A percentile compares a stretch with the other conserved stretches of the same genome.
These are phyloP conservation scores for Corythaeola cristata DNA, from an alignment of 2,113 vertebrate species.

Conservation along the genomic window DNA sequence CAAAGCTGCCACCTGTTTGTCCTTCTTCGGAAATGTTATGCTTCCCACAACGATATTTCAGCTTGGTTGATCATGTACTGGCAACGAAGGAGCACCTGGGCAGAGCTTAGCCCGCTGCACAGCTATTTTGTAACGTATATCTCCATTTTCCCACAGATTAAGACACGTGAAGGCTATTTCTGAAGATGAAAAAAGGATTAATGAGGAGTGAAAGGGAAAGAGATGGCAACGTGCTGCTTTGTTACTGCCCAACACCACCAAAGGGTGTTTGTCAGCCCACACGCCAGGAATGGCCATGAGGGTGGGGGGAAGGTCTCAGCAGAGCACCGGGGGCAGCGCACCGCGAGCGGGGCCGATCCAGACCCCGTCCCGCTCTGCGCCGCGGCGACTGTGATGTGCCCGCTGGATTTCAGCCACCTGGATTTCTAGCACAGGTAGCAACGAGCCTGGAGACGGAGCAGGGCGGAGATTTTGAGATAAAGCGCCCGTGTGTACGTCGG, in stretches of 20 bases:
- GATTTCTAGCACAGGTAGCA: neutral
- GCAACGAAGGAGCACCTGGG: neutral
- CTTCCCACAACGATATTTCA: neutral
- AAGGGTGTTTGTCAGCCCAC: neutral
- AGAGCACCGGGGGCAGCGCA: rapidly evolving
- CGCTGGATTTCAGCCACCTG: rapidly evolving
- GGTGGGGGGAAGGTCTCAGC: neutral
- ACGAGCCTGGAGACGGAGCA: neutral
- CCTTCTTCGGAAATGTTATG: neutral
- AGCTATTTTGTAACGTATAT: neutral
- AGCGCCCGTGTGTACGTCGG: rapidly evolving
- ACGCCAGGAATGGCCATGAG: neutral
- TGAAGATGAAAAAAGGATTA: neutral
- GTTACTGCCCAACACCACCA: neutral
- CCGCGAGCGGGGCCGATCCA: neutral
- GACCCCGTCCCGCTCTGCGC: neutral
- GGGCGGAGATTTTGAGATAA: neutral
- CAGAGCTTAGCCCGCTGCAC: neutral
- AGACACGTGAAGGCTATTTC: neutral
- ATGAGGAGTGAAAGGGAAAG: neutral
- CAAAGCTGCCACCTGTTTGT: neutral
- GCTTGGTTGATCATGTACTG: no score
- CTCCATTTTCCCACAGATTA: neutral
- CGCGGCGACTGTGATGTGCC: rapidly evolving
- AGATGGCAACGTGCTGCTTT: neutral